Percentiles rank a stretch among this genome's conserved stretches.
Conservation (phyloP, 2,888 invertebrate species). For the Ochlodes sylvanus region DNA sequence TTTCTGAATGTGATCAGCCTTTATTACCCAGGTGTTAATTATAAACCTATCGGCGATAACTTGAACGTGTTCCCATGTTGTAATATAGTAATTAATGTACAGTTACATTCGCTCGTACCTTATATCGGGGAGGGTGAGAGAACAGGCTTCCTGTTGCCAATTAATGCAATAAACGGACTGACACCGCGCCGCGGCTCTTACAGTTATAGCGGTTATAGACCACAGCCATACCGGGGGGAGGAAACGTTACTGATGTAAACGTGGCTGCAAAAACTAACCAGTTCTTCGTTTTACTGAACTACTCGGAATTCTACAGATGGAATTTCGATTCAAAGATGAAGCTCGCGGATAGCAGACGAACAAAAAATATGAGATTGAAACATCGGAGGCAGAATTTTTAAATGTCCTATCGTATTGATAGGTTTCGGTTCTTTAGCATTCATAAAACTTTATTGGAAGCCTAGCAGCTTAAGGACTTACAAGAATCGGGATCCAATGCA, state of each 20-base stretch:
- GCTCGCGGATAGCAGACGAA: neutral
- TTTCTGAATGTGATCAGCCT: too few relatives aligned
- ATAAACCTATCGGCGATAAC: constrained; percentile 27
- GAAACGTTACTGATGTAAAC: constrained; percentile 52
- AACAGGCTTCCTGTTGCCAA: constrained; percentile 65
- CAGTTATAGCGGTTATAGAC: constrained; percentile 42
- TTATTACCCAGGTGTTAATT: neutral
- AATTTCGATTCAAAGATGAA: constrained; percentile 24
- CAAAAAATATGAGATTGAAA: neutral
- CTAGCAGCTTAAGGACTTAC: too few relatives aligned
- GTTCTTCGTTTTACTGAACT: constrained; percentile 31
- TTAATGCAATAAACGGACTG: constrained; percentile 61
- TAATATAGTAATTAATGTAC: constrained; percentile 19
- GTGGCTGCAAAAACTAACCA: constrained; percentile 38
- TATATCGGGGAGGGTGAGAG: constrained; percentile 45
- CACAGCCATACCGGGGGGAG: constrained; percentile 46
- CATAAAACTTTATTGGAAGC: too few relatives aligned
- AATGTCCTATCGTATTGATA: neutral
- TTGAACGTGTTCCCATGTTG: neutral
- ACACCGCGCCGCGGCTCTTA: constrained; percentile 33
- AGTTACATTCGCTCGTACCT: constrained; percentile 39
- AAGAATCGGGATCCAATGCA: too few relatives aligned
- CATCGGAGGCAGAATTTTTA: too few relatives aligned
- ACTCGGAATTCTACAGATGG: constrained; percentile 24
- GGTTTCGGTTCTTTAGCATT: too few relatives aligned